Evolutionary conservation across 2,888 invertebrate species (phyloP), one percentile per base, ranked within the genome.

Genomic region (Nomada lathburiana): DNA sequence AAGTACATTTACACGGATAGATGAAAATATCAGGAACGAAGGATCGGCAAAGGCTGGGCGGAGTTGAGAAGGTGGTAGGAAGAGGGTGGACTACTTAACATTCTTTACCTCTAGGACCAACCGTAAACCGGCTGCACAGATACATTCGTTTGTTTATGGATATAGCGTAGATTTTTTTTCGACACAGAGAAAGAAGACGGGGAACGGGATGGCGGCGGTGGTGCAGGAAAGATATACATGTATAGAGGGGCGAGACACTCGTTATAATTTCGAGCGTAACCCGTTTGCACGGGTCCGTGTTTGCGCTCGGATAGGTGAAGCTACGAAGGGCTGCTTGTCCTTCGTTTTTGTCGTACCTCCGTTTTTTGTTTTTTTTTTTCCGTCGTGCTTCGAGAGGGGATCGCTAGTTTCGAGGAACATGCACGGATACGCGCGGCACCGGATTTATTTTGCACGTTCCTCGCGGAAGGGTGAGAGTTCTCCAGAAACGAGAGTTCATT

Each of bases 1-100:
- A 85, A 84, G 86, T 85, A 86, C 90, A 89, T 91, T 89, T 89
- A 89, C 86, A 86, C 84, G 87, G 89, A 88, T 87, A 89, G 87
- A 90, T 88, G 89, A 90, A 90, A 90, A 89, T 89, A 89, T 86
- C 85, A 84, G 85, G 80, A 75, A 82, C 72, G 85, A 83, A 86
- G 83, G 77, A 86, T 76, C 71, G 83, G 74, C 76, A 74, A 76
- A 75, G 62, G 71, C 62, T 26, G 47, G 73, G 36, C 52, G 53
- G 59, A 26, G 63, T 57, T 20, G 74, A 23, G 64, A 71, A 74
- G 65, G 79, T 76, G 73, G 82, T 67, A 63, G 72, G 65, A 16
- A 79, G 74, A 68, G 67, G 70, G 42, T 23, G 42, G 82, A 78
- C 86, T 88, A 86, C 89, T 87, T 87, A 84, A 85, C 88, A 83